phyloP scores from a whole-genome alignment of 2,113 vertebrate genomes.

The Tachysurus fulvidraco region DNA sequence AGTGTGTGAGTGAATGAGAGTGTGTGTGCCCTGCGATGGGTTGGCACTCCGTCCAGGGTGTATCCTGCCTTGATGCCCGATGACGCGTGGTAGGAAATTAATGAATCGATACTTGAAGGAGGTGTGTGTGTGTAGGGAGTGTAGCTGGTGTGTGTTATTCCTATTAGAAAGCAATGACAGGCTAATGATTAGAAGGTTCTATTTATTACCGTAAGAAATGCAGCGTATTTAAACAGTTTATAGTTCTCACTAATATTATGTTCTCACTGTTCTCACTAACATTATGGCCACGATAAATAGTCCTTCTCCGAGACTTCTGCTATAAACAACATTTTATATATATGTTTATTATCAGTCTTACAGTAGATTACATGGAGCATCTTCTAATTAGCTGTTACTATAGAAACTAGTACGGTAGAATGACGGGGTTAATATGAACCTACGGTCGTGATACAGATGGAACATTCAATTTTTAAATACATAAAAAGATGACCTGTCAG shows the following conservation, averaged over 20 bases:
- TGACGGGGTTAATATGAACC: background rate
- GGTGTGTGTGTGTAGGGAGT: background rate
- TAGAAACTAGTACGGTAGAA: background rate
- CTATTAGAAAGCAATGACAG: background rate
- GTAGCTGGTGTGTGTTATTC: background rate
- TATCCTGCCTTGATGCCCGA: too few species aligned
- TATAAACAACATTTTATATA: background rate
- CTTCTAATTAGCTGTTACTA: background rate
- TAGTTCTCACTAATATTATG: background rate
- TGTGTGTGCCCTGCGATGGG: too few species aligned
- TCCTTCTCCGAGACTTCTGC: background rate
- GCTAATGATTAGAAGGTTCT: background rate
- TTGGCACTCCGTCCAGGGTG: too few species aligned
- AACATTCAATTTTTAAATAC: background rate
- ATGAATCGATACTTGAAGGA: too few species aligned
- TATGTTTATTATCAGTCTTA: background rate
- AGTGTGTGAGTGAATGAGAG: too few species aligned
- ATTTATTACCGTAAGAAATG: background rate
- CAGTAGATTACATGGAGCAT: background rate
- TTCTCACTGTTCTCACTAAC: background rate
- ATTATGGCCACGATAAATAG: background rate
- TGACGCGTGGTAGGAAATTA: too few species aligned
- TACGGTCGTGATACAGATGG: background rate
- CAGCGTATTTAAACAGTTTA: background rate
- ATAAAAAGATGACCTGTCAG: background rate